Evolutionary conservation across 2,113 vertebrate species (phyloP), one percentile per base, ranked within the genome.

Genomic region (Coturnix japonica): DNA sequence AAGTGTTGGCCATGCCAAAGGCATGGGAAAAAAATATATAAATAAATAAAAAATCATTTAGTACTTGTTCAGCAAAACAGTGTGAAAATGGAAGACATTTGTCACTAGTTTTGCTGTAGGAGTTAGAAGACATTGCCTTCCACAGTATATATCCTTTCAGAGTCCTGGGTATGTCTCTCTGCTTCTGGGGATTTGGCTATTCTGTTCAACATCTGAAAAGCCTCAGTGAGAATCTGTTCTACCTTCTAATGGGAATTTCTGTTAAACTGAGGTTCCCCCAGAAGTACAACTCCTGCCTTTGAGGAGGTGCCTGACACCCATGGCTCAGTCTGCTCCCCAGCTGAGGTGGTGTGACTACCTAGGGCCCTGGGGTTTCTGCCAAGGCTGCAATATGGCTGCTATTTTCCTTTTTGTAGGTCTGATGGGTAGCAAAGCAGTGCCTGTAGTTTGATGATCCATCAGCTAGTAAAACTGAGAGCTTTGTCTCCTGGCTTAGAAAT

Each of bases 121-220:
- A 49, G 28, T 31, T 66, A 33, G n/a, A 49, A 44, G 10, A 12
- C 7, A 11, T 74, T 83, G 26, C 17, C 8, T 80, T 69, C 23
- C 28, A 20, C 16, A 26, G 7, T 3, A 1, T 8, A 4, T 33
- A 49, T 37, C 18, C 51, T 79, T 21, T 15, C 28, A 49, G 31
- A 4, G 8, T 43, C 44, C 69, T 80, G 39, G 28, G 11, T 8
- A 3, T 5, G 6, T 2, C 5, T 7, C 11, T 44, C 13, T 0
- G 0, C 4, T 39, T 61, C 31, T 19, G 20, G 11, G 41, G 5
- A 20, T 75, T 59, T 70, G 35, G 25, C 23, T 63, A 9, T 49
- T 64, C 17, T 59, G 49, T 16, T 10, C 0, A 0, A 60, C 77
- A 25, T 25, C 16, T 41, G 28, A 76, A 6, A 66, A 8, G 16